phyloP scores from a whole-genome alignment of 2,888 invertebrate genomes.

The Euproctis similis region DNA sequence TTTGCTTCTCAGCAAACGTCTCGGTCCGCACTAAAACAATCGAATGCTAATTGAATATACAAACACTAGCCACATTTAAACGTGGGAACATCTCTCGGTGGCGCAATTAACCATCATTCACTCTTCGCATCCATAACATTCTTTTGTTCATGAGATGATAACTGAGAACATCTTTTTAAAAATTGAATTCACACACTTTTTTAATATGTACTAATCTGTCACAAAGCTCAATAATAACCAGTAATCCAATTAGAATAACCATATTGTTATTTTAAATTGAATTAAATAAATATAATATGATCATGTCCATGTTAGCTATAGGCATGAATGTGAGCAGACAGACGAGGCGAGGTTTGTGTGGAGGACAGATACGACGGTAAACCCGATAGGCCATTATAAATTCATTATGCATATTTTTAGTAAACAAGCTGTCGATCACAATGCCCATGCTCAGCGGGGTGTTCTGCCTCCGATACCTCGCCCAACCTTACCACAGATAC shows the following conservation, averaged over 20 bases:
- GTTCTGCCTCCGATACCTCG: constrained; percentile 60
- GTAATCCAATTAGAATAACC: no score
- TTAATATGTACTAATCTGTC: no score
- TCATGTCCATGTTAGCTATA: no score
- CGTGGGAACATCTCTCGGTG: constrained; percentile 69
- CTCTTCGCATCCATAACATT: constrained; percentile 40
- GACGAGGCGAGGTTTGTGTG: constrained; percentile 30
- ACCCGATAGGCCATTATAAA: constrained; percentile 64
- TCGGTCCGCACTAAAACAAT: constrained; percentile 73
- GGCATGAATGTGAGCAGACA: constrained; percentile 28
- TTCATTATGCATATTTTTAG: constrained; percentile 77
- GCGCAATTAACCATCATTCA: constrained; percentile 62
- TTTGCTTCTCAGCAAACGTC: constrained; percentile 64
- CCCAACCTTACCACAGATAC: constrained; percentile 37
- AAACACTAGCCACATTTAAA: constrained; percentile 69
- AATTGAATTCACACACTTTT: no score
- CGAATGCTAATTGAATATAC: constrained; percentile 70
- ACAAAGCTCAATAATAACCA: no score
- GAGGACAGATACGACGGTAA: constrained; percentile 44
- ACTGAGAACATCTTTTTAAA: constrained; percentile 6
- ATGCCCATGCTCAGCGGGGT: constrained; percentile 63
- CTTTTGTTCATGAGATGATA: constrained; percentile 35
- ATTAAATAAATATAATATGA: no score
- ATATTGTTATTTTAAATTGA: no score
- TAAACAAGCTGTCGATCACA: constrained; percentile 76